Base-by-base conservation (phyloP, 1,140 invertebrate genomes). In the Drosophila nigromelanica region DNA sequence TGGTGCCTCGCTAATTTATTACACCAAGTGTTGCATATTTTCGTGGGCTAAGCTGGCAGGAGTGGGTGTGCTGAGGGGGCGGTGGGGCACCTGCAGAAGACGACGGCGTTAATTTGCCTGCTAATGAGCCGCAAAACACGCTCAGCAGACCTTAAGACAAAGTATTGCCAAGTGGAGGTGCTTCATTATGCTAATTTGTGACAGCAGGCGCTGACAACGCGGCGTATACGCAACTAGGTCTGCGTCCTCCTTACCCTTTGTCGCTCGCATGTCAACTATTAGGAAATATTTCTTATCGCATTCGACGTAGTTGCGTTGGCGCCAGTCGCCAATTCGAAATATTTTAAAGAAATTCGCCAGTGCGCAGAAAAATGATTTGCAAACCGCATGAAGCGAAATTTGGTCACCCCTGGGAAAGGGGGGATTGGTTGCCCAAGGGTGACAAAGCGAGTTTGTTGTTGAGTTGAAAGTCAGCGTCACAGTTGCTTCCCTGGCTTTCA, bases 71-170 rank as follows among this genome's bases (percentile, higher is more conserved):
- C 33, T 30, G 5, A 27, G 27, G 27, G 27, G 27, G 27, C 6
- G n/a, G 30, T 10, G 27, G 35, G 50, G 54, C 69, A 72, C 69
- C 69, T 72, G 69, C 62, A 43, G 62, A 86, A 70, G 73, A 74
- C 76, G 77, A 56, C 59, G 63, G 78, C 81, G 82, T 86, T 86
- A 87, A 86, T 87, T 86, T 86, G 73, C 72, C 71, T 70, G 75
- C 82, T 86, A 86, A 86, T 86, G 82, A 86, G 82, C 78, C 78
- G 35, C 70, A 78, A 73, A 78, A 78, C 82, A 81, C 73, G 77
- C 61, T 39, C 61, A 70, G 55, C 48, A 71, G 52, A 55, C 42
- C 33, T 18, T 18, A 24, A 8, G 58, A 47, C 39, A 64, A 24
- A 2, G 35, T 1, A 27, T 43, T 35, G 6, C 27, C 27, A 27